Base-by-base conservation (phyloP, 2,888 invertebrate genomes). In the Schrankia costaestrigalis region DNA sequence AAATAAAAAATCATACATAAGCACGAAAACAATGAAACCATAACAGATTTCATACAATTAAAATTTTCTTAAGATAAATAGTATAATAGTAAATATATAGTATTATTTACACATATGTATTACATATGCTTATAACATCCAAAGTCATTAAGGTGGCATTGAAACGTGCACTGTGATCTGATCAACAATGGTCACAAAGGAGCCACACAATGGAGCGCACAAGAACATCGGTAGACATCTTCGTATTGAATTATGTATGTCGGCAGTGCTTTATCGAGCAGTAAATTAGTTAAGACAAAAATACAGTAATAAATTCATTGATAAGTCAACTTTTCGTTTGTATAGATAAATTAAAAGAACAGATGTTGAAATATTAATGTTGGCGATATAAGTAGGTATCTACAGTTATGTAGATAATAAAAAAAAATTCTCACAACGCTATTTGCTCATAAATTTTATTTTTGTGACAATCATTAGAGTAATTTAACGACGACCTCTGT, bases 241-340 rank as follows among this genome's bases (percentile, higher is more conserved):
- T 65, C 55, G 65, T 58, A 67, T 73, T 86, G 84, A 84, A 85
- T 84, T 74, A 86, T 86, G 78, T 76, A 86, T 86, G 77, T 63
- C 73, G 71, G 70, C 63, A 49, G 60, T 57, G 74, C 72, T 77
- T 79, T 75, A 70, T 66, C 58, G 60, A 63, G 36, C 71, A 74
- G 73, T 77, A 78, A 80, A 82, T 84, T 81, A 77, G 73, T 63
- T 50, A 65, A 64, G 76, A 71, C 79, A 81, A 51, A 79, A 14
- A 12, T 22, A 27, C 39, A 55, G 45, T 54, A 60, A 56, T 54
- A 61, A 51, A 55, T 56, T 69, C 72, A 77, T 76, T 76, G 64
- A 73, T 71, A 65, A 65, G 30, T 39, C 59, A 49, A 45, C 36
- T 58, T 71, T 77, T 76, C 77, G 67, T 69, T 69, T 53, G 71